phyloP scores from a whole-genome alignment of 2,797 vertebrate species.

The Nothura maculosa region DNA sequence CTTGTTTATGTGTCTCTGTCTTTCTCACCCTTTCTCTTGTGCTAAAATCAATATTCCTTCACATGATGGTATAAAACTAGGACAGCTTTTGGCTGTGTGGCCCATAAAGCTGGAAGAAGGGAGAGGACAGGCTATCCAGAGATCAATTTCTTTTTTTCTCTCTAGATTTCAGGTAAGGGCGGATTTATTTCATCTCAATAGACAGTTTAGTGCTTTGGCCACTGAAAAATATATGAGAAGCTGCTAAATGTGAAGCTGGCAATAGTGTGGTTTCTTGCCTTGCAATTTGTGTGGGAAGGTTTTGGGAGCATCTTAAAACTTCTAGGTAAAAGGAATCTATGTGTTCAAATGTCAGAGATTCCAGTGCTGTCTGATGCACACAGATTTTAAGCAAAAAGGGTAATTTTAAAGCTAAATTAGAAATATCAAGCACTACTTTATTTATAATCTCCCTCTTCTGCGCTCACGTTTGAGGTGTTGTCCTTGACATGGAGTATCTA shows the following conservation, averaged over 20 bases:
- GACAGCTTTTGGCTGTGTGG: not conserved
- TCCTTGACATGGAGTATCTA: conserved; percentile 37
- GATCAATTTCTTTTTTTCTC: not conserved
- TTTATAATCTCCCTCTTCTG: not conserved
- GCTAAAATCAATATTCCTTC: not conserved
- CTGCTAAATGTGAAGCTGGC: not conserved
- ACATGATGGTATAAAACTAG: not conserved
- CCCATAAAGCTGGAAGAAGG: not conserved
- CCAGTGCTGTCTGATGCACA: not conserved
- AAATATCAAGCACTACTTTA: not conserved
- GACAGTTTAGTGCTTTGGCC: not conserved
- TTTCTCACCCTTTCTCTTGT: not conserved
- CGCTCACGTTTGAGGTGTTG: conserved; percentile 4
- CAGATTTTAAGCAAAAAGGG: not conserved
- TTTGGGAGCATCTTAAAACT: not conserved
- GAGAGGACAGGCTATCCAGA: not conserved
- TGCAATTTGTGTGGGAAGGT: not conserved
- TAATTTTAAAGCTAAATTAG: not conserved
- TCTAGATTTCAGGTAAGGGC: not conserved
- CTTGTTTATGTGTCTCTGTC: not conserved
- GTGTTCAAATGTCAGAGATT: not conserved
- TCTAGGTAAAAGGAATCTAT: not conserved
- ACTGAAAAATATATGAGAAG: not conserved
- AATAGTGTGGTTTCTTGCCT: not conserved
- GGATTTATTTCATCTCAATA: not conserved